Evolutionary conservation across 1,140 invertebrate genomes (phyloP).

Genomic region (Drosophila tropicalis): DNA sequence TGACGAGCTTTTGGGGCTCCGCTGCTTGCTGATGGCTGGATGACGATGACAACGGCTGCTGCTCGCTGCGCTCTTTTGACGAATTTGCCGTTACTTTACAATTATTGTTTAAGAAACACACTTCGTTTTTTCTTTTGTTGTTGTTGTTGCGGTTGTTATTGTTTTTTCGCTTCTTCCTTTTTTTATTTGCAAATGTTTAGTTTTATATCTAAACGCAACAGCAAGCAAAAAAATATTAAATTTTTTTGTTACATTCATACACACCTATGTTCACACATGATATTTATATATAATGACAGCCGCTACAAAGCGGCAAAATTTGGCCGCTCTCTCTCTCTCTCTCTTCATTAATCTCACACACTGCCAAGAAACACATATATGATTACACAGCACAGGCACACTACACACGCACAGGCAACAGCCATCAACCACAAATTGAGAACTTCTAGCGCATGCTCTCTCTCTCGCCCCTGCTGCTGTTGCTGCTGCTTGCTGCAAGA

Average conservation of each 20-base stretch:
- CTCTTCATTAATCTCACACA: not conserved
- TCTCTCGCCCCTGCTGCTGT: slow-evolving; percentile 23
- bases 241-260: not conserved
- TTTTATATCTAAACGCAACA: slow-evolving; percentile 3
- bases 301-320: slow-evolving; percentile 9
- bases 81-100: slow-evolving; percentile 44
- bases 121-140: not conserved
- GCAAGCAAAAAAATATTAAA: not conserved
- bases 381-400: not conserved
- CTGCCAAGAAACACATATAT: not conserved
- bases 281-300: not conserved
- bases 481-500: slow-evolving; percentile 63
- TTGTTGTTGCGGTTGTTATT: not conserved
- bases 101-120: slow-evolving; percentile 11
- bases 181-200: not conserved
- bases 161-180: not conserved
- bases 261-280: not conserved
- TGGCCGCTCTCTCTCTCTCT: slow-evolving; percentile 1
- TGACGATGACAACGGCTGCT: slow-evolving; percentile 18
- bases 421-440: slow-evolving; percentile 2
- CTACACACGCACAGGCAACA: not conserved
- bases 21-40: slow-evolving; percentile 28
- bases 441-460: slow-evolving; percentile 22
- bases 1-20: slow-evolving; percentile 42
- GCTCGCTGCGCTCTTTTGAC: slow-evolving; percentile 26